These are phyloP conservation scores for Dimorphilus gyrociliatus DNA, from an alignment of 2,888 invertebrate species.

Conservation along the genomic window DNA sequence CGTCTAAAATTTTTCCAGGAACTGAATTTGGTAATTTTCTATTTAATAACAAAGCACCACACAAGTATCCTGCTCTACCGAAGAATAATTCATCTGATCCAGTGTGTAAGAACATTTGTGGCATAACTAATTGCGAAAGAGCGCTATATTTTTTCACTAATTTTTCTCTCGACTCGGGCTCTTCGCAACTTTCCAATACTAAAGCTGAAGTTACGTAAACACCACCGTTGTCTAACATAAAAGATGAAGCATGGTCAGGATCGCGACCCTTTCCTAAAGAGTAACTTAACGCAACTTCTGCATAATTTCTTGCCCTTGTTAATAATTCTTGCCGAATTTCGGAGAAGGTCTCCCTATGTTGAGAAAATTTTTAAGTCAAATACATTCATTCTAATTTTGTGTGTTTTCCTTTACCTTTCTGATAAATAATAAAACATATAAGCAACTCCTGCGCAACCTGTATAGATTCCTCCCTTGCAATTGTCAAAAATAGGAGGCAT, in stretches of 20 bases:
- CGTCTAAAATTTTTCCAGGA: slow-evolving; percentile 40
- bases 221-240: slow-evolving; percentile 63
- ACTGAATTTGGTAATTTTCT: too few relatives aligned
- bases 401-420: too few relatives aligned
- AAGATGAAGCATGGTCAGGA: slow-evolving; percentile 49
- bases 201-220: slow-evolving; percentile 50
- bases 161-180: slow-evolving; percentile 5
- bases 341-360: slow-evolving; percentile 26
- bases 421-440: slow-evolving; percentile 58
- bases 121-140: slow-evolving; percentile 38
- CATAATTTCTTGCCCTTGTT: slow-evolving; percentile 47
- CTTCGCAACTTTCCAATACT: slow-evolving; percentile 36
- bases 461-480: slow-evolving; percentile 50
- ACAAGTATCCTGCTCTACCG: slow-evolving; percentile 64
- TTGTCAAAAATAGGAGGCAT: slow-evolving; percentile 16
- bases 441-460: slow-evolving; percentile 53
- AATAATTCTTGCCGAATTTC: slow-evolving; percentile 36
- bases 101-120: slow-evolving; percentile 29
- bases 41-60: slow-evolving; percentile 56
- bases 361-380: too few relatives aligned
- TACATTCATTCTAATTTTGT: too few relatives aligned
- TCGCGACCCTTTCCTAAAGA: slow-evolving; percentile 36
- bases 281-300: slow-evolving; percentile 47
- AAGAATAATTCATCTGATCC: slow-evolving; percentile 66
- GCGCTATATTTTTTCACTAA: slow-evolving; percentile 35